A percentile compares a stretch with the other conserved stretches of the same genome.
Evolutionary conservation across 2,797 vertebrate species (phyloP).

Genomic region (Bothrops alternatus): DNA sequence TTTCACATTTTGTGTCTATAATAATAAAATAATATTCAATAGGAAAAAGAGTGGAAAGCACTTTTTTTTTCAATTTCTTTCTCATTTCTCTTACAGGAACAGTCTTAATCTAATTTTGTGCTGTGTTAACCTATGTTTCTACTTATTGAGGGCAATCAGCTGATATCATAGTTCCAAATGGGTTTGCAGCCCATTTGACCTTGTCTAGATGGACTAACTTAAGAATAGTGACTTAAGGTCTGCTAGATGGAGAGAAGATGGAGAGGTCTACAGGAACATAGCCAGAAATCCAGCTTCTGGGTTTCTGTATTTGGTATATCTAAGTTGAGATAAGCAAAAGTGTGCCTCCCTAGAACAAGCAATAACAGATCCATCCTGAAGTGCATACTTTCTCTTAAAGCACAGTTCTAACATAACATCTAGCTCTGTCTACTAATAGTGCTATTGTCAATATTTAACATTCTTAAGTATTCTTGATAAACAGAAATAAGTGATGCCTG

Average conservation of each 20-base stretch:
- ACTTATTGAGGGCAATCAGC: not conserved
- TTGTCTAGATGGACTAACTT: not conserved
- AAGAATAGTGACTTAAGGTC: not conserved
- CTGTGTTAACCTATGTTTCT: not conserved
- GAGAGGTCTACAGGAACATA: not conserved
- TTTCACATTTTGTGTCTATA: not conserved
- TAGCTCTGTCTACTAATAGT: conserved; percentile 1
- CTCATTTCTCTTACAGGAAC: not conserved
- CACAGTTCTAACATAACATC: not conserved
- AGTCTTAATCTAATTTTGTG: not conserved
- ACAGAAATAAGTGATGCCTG: conserved; percentile 15
- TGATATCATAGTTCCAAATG: not conserved
- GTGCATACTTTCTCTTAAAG: not conserved
- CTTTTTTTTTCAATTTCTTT: not conserved
- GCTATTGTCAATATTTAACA: conserved; percentile 25
- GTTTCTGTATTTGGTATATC: not conserved
- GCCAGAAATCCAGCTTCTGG: not conserved
- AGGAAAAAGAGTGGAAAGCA: not conserved
- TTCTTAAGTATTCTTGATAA: conserved; percentile 17
- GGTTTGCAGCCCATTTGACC: not conserved
- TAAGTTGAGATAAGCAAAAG: not conserved
- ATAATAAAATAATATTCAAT: not conserved
- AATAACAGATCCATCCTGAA: not conserved
- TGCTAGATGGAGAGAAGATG: not conserved
- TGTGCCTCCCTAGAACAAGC: not conserved